Base-by-base conservation (phyloP, 92 coral and sea anemone species). In the Montipora capitata region DNA sequence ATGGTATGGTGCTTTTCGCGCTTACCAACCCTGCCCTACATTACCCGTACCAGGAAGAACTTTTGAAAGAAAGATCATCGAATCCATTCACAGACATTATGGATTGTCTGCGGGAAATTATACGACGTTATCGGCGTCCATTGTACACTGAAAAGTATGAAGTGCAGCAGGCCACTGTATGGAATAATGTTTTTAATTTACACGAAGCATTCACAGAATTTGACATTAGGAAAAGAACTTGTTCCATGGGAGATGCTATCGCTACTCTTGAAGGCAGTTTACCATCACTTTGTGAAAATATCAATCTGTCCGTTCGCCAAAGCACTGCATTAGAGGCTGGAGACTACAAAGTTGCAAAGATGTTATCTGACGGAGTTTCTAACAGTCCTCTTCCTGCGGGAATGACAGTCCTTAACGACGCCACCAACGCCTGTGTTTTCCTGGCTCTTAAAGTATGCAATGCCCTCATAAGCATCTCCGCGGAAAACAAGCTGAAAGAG, bases 1-100 rank as follows among this genome's bases (percentile, higher is more conserved):
- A 62, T 62, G 84, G 84, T 45, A 62, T 79, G 74, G 68, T 67
- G 68, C 74, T 79, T 79, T 79, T 62, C 74, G 56, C 40, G 12
- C 74, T 79, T 54, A 42, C 59, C 10, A 79, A 79, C 74, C 84
- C 84, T 42, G 63, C 73, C 74, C 56, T 79, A 20, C 42, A 40
- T 45, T 79, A 79, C 84, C 84, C 84, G 40, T 79, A 49, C 48
- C 81, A 76, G 68, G 81, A 51, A 76, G 66, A 76, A 51, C 64
- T 76, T 49, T 35, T 76, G 65, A 52, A 76, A 76, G 81, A 58
- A 52, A 76, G 44, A 58, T 52, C 64, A 52, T 58, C 49, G 45
- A 76, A 76, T 76, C 64, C 65, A 76, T 58, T 76, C 43, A 76
- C 16, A 76, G 66, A 35, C 79, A n/a, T 56, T 44, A 42, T 49